These are phyloP conservation scores for Agrotis exclamationis DNA, from an alignment of 2,888 invertebrate genomes.

Conservation along the genomic window DNA sequence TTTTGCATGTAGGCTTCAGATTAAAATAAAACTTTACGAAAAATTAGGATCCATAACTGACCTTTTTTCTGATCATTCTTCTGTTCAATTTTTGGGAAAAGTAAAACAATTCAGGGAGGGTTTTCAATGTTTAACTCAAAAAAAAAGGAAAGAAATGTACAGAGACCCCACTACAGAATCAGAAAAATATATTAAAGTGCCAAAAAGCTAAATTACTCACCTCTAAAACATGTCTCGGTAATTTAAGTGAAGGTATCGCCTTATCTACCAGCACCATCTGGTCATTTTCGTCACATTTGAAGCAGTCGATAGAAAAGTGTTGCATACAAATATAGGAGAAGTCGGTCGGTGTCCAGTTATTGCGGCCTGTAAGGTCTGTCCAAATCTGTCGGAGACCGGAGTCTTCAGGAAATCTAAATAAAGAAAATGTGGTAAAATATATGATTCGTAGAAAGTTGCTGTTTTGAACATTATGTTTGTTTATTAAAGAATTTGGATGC, in stretches of 20 bases:
- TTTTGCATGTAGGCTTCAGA: neutral
- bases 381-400: slow-evolving; percentile 82
- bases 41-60: neutral
- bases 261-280: slow-evolving; percentile 82
- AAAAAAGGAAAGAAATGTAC: neutral
- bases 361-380: slow-evolving; percentile 87
- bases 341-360: slow-evolving; percentile 88
- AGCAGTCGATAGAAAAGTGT: slow-evolving; percentile 87
- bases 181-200: neutral
- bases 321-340: slow-evolving; percentile 88
- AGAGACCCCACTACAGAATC: too few relatives aligned
- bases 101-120: slow-evolving; percentile 3
- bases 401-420: slow-evolving; percentile 85
- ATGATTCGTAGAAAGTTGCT: too few relatives aligned
- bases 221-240: slow-evolving; percentile 87
- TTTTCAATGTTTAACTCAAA: neutral
- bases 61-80: slow-evolving; percentile 7
- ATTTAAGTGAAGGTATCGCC: slow-evolving; percentile 85
- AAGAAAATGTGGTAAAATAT: neutral
- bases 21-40: neutral
- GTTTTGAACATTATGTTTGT: too few relatives aligned
- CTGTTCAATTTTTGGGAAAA: slow-evolving; percentile 3
- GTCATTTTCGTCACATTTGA: slow-evolving; percentile 80
- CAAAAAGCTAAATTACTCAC: slow-evolving; percentile 64
- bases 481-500: too few relatives aligned